phyloP scores from a whole-genome alignment of 2,888 invertebrate genomes.

The Dermolepida albohirtum region DNA sequence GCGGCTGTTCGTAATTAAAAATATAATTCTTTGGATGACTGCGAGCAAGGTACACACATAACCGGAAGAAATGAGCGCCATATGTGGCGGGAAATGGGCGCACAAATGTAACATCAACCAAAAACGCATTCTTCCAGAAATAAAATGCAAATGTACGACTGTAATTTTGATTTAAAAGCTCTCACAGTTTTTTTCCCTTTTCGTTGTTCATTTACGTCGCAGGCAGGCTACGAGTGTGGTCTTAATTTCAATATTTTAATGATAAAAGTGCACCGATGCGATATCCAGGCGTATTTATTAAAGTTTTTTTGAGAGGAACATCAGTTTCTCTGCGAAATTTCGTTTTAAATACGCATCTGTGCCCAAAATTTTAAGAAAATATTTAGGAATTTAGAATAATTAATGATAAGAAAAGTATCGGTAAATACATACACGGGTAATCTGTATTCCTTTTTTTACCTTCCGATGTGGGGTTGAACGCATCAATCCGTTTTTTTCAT shows the following conservation, averaged over 20 bases:
- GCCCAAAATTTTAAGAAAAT: too few relatives aligned
- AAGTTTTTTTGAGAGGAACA: neutral
- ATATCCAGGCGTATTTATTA: constrained; percentile 3
- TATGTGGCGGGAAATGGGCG: constrained; percentile 54
- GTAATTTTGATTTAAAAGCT: constrained; percentile 54
- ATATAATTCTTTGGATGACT: constrained; percentile 51
- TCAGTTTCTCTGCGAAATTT: too few relatives aligned
- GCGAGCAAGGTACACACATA: constrained; percentile 49
- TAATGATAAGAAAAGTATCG: too few relatives aligned
- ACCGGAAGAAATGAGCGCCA: constrained; percentile 47
- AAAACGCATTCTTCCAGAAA: constrained; percentile 33
- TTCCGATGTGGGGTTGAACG: too few relatives aligned
- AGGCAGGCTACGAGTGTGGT: constrained; percentile 52
- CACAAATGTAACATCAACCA: constrained; percentile 45
- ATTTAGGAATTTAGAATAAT: too few relatives aligned
- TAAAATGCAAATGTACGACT: constrained; percentile 46
- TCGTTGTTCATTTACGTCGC: constrained; percentile 49
- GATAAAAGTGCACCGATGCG: constrained; percentile 63
- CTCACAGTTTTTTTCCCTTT: constrained; percentile 47
- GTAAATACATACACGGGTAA: too few relatives aligned
- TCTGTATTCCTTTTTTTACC: too few relatives aligned
- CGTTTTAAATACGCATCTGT: too few relatives aligned
- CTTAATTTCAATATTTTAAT: constrained; percentile 64
- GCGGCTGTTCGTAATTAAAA: constrained; percentile 55
- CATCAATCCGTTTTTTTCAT: too few relatives aligned